These are phyloP conservation scores for Eulemur rubriventer DNA, from an alignment of 2,797 vertebrate genomes.

Conservation along the genomic window DNA sequence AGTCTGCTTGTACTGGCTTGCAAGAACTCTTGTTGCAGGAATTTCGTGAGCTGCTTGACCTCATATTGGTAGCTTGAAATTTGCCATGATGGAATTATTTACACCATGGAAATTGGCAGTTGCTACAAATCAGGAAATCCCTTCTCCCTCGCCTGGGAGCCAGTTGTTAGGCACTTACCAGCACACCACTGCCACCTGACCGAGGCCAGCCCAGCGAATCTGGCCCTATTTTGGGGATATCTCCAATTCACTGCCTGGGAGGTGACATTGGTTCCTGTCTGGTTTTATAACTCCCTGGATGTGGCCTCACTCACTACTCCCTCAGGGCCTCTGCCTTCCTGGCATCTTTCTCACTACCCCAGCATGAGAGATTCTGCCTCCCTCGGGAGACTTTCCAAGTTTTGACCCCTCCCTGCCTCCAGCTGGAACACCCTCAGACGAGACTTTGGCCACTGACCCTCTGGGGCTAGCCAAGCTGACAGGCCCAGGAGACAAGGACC, in stretches of 20 bases:
- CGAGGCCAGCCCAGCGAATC: not conserved
- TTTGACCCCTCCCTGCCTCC: not conserved
- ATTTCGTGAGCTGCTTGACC: not conserved
- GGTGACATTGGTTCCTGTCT: not conserved
- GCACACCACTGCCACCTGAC: not conserved
- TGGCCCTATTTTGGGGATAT: not conserved
- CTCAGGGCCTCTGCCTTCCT: not conserved
- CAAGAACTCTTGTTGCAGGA: not conserved
- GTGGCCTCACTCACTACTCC: not conserved
- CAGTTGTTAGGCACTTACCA: not conserved
- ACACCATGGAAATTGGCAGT: not conserved
- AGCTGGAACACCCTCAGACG: slow-evolving; percentile 94
- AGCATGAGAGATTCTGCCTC: not conserved
- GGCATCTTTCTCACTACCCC: not conserved
- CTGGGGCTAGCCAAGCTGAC: slow-evolving; percentile 93
- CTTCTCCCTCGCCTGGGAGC: not conserved
- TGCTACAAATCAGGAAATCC: not conserved
- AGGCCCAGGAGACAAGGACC: slow-evolving; percentile 94
- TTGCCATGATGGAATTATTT: not conserved
- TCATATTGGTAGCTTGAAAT: not conserved
- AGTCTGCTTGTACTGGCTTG: not conserved
- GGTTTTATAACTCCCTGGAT: not conserved
- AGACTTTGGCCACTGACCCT: slow-evolving; percentile 89
- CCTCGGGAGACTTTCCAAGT: not conserved
- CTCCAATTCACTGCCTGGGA: not conserved